Evolutionary conservation across 92 coral and sea anemone genomes (phyloP), one percentile per base, ranked within the genome.

Genomic region (Bergia sp.): DNA sequence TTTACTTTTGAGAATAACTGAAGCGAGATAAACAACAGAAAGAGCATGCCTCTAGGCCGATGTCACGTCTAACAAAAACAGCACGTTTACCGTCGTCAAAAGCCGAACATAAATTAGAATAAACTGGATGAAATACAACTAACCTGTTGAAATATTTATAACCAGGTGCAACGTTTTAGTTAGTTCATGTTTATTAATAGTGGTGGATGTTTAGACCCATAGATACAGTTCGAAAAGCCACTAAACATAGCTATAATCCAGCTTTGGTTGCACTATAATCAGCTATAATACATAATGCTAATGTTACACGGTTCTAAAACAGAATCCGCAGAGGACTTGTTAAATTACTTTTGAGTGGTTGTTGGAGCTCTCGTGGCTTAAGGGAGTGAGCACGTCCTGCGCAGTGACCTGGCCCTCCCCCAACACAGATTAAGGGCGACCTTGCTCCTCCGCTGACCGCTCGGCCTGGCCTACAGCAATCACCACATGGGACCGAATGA

Each of bases 51-150:
- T 72, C 41, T 72, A n/a, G 69, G 69, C 69, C 69, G 23, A 23
- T 1, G 58, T 53, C 58, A 36, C 50, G 43, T 76, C 16, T 9
- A 44, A 42, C 6, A 7, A 3, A 76, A 40, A 39, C 50, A 40
- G 21, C 29, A 76, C 36, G 79, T 76, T 23, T 44, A 29, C 53
- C 29, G 36, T 76, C 47, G 12, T 29, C 53, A n/a, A 39, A 76
- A 41, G 13, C 16, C 57, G 57, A 7, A n/a, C 53, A 37, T 49
- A 50, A 75, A 76, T 76, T 76, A 53, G 37, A 76, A 76, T 8
- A 76, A 76, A 76, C 80, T 23, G 49, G 50, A 76, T 76, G 80
- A 76, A 76, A 76, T 44, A 4, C 45, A 41, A 76, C 47, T 21
- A 39, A 38, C 80, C 44, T 18, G 80, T 39, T 76, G 80, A 76